phyloP scores from a whole-genome alignment of 1,140 invertebrate species.

The Caenorhabditis briggsae region DNA sequence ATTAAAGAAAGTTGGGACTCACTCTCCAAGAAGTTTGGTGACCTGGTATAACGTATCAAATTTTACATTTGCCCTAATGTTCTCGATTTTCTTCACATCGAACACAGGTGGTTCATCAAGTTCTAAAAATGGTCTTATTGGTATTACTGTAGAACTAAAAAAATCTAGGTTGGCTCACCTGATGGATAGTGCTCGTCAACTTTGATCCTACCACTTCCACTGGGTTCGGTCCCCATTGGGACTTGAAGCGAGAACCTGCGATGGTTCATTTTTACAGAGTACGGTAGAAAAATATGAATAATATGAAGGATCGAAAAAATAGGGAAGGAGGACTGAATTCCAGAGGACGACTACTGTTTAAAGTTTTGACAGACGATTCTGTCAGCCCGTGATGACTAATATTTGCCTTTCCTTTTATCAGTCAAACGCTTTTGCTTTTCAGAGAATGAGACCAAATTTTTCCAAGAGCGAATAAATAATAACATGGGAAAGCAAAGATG shows the following conservation, averaged over 20 bases:
- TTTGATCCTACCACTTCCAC: conserved; percentile 49
- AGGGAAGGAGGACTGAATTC: background rate
- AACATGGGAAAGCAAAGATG: background rate
- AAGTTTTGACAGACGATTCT: conserved; percentile 15
- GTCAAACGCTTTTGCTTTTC: conserved; percentile 9
- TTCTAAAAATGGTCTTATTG: conserved; percentile 58
- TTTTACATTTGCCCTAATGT: conserved; percentile 67
- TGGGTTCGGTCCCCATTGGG: conserved; percentile 62
- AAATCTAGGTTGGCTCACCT: background rate
- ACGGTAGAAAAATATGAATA: background rate
- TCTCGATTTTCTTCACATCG: conserved; percentile 79
- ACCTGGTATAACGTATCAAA: conserved; percentile 79
- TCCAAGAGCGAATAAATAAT: background rate
- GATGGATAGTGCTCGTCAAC: conserved; percentile 55
- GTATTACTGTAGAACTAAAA: background rate
- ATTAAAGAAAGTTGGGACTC: no score
- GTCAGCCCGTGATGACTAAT: conserved; percentile 19
- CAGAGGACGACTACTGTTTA: conserved; percentile 8
- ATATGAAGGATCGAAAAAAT: background rate
- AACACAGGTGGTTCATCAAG: conserved; percentile 76
- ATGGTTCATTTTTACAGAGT: conserved; percentile 1
- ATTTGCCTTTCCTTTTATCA: conserved; percentile 40
- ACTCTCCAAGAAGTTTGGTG: conserved; percentile 79
- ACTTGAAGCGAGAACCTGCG: conserved; percentile 59
- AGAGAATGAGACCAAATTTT: background rate